Evolutionary conservation across 2,888 invertebrate species (phyloP).

Genomic region (Ferrisia virgata): DNA sequence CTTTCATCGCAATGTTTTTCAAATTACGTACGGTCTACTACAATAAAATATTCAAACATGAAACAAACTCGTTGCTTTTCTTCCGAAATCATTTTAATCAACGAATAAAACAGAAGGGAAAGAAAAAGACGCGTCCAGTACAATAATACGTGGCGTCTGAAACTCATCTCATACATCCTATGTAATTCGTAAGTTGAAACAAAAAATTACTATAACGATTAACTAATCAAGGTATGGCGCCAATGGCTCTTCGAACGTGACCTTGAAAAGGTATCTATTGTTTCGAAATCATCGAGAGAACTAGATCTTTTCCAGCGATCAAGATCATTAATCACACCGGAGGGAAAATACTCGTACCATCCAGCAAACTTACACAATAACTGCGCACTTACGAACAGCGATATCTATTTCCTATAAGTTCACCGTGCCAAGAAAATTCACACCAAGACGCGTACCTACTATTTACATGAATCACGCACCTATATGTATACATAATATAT

Average conservation of each 20-base stretch:
- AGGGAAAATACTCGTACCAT: background rate
- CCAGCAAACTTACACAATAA: background rate
- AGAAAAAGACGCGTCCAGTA: background rate
- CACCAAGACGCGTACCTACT: background rate
- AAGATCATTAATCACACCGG: constrained; percentile 1
- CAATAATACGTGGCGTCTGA: background rate
- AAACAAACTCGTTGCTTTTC: background rate
- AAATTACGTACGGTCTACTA: too few relatives aligned
- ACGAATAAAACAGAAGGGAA: background rate
- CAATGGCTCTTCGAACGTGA: background rate
- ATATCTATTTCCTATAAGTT: background rate
- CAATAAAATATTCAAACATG: background rate
- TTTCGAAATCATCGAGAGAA: background rate
- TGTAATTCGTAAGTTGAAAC: background rate
- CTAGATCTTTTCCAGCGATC: background rate
- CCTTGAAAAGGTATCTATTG: background rate
- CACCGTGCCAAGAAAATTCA: background rate
- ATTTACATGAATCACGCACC: background rate
- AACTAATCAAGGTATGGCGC: background rate
- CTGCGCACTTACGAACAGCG: background rate
- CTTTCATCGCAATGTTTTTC: background rate
- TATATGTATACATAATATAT: too few relatives aligned
- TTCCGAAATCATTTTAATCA: background rate
- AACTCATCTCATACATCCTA: background rate
- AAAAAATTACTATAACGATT: background rate